Base-by-base conservation (phyloP, 2,113 vertebrate genomes). In the Onychostoma macrolepis region DNA sequence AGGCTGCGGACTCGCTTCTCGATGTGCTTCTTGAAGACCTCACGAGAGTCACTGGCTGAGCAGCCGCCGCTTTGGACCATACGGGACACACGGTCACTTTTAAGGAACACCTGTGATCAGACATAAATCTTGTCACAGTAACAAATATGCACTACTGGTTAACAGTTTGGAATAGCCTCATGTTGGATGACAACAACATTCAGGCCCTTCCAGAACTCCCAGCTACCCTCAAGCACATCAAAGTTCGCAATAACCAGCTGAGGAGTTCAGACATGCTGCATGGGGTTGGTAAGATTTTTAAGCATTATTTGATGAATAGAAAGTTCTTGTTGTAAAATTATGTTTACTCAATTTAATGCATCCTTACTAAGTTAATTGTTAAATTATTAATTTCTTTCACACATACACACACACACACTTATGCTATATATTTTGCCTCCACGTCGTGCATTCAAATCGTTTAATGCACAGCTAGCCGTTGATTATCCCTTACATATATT, bases 21-120 rank as follows among this genome's bases (percentile, higher is more conserved):
- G 0, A 99, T 99, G 94, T 99, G 98, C 90, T 99, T 99, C 93
- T 99, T 99, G 91, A 99, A 99, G 90, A 99, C 98, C 85, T 99
- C 98, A 0, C 98, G 93, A 0, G 97, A 99, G 91, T 99, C 98
- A 0, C 95, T 99, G 0, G 98, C 97, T 0, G 98, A 99, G 92
- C 97, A 99, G 24, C 98, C 98, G 0, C 98, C 98, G 0, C 98
- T 99, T 92, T 99, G 98, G 80, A 99, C 98, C 98, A 99, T 99
- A 86, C 97, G 95, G 36, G 95, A 97, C 26, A 99, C 97, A 0
- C 98, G 97, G 91, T 99, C 98, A 0, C 98, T 99, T 92, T 99
- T 99, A 90, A 99, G 95, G 89, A 99, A 99, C 1, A 99, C 95
- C 98, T 99, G 93, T 33, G 72, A 45, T 8, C 30, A 80, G 85